phyloP scores from a whole-genome alignment of 2,888 invertebrate species.

The Noctua janthe region DNA sequence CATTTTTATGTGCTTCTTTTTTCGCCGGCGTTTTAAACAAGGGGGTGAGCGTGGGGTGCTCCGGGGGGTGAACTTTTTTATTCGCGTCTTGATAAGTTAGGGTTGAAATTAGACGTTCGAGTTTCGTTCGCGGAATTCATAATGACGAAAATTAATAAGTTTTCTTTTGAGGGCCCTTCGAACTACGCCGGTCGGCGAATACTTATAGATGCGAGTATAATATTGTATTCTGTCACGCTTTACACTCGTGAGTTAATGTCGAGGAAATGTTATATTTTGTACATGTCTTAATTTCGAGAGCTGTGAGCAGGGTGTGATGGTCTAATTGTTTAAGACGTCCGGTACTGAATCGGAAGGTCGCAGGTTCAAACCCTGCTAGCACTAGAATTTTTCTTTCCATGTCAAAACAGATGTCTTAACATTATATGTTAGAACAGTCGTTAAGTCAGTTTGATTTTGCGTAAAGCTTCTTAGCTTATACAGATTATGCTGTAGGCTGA shows the following conservation, averaged over 20 bases:
- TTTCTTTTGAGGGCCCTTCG: slow-evolving; percentile 88
- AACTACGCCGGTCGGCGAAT: slow-evolving; percentile 76
- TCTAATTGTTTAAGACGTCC: no score
- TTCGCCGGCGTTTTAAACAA: slow-evolving; percentile 91
- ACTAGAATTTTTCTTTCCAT: no score
- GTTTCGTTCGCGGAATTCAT: slow-evolving; percentile 91
- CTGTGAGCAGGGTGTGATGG: no score
- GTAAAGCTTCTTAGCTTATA: neutral
- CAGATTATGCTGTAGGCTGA: no score
- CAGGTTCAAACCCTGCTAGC: no score
- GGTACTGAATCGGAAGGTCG: no score
- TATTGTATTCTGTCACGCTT: slow-evolving; percentile 39
- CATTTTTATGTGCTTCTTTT: slow-evolving; percentile 91
- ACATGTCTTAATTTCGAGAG: no score
- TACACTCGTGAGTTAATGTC: slow-evolving; percentile 6
- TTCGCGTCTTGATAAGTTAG: slow-evolving; percentile 91
- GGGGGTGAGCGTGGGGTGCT: slow-evolving; percentile 89
- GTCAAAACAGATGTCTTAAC: slow-evolving; percentile 2
- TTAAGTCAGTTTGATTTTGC: neutral
- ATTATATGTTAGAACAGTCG: neutral
- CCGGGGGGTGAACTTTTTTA: slow-evolving; percentile 90
- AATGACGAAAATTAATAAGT: slow-evolving; percentile 91
- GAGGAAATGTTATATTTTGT: slow-evolving; percentile 12
- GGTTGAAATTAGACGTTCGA: slow-evolving; percentile 91
- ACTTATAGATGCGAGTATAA: slow-evolving; percentile 67